Percentiles rank a stretch among this genome's conserved stretches.
These are phyloP conservation scores for Polyergus mexicanus DNA, from an alignment of 1,140 invertebrate species.

Conservation along the genomic window DNA sequence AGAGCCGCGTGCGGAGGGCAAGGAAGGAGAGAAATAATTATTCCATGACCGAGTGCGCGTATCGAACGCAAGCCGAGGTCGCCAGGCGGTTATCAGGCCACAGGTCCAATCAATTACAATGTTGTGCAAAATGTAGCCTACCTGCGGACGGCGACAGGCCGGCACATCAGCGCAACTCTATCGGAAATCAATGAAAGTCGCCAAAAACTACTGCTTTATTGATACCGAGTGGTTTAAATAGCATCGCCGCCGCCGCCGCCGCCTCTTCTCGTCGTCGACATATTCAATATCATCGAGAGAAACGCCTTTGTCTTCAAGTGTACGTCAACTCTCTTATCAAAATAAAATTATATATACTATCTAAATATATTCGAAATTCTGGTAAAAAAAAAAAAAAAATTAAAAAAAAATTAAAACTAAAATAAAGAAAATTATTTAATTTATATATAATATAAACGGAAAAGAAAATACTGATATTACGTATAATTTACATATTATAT, in stretches of 20 bases:
- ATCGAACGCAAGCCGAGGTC: slow-evolving; percentile 75
- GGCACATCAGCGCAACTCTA: slow-evolving; percentile 75
- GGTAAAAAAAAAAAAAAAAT: neutral
- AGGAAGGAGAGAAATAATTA: slow-evolving; percentile 74
- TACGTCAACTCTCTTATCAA: slow-evolving; percentile 37
- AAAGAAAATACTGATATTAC: neutral
- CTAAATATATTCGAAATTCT: neutral
- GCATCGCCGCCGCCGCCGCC: slow-evolving; percentile 39
- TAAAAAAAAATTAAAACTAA: neutral
- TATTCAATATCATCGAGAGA: slow-evolving; percentile 23
- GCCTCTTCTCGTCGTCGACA: slow-evolving; percentile 27
- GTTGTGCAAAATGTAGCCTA: slow-evolving; percentile 73
- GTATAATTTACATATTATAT: too few species aligned
- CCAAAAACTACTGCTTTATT: slow-evolving; percentile 81
- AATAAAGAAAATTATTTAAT: neutral
- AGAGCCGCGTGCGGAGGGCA: slow-evolving; percentile 20
- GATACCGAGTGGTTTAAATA: slow-evolving; percentile 79
- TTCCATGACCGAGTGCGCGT: slow-evolving; percentile 75
- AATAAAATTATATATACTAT: slow-evolving; percentile 33
- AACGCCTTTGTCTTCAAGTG: slow-evolving; percentile 34
- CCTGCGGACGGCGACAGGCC: slow-evolving; percentile 62
- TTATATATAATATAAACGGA: neutral
- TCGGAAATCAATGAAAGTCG: slow-evolving; percentile 82
- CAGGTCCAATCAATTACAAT: slow-evolving; percentile 81
- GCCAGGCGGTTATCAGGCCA: slow-evolving; percentile 79